Evolutionary conservation across 2,888 invertebrate species (phyloP), one percentile per base, ranked within the genome.

Genomic region (Epirrhoe tristata): DNA sequence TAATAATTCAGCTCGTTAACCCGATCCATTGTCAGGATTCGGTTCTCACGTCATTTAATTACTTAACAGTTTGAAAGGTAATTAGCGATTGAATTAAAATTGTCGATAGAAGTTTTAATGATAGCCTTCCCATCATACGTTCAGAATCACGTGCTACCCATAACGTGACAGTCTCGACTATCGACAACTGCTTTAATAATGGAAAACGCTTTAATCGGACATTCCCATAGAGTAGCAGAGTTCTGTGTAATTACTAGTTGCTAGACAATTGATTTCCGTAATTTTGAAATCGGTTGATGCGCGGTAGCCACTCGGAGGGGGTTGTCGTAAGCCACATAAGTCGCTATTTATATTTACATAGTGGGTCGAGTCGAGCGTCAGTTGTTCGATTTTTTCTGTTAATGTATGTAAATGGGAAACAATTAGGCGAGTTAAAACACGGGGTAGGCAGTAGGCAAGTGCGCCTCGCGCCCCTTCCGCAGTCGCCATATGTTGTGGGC

Each of bases 321-420:
- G 65, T 67, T 60, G 51, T 56, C 73, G 76, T 72, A 76, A 70
- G 74, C 79, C 83, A 85, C 82, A 85, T 85, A 85, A 77, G 78
- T 81, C 74, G 74, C 71, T 77, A 77, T 60, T 69, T 67, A 56
- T 90, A 88, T 90, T 90, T 91, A 91, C 86, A 89, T 88, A 88
- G 77, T 63, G 67, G 82, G 85, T 78, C 79, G 77, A 52, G 53
- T 53, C 57, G 73, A 81, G 84, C 89, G 92, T 86, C 91, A 88
- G 92, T 93, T 92, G 88, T 79, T 84, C 81, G 80, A 81, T 82
- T 89, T 91, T 93, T 90, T 87, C 85, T 82, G 87, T 84, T 91
- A 92, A 93, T 91, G 83, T 93, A 93, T 93, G 93, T 91, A 93
- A 93, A 93, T 93, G 89, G 89, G 89, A 92, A 91, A 85, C 92